These are phyloP conservation scores for Micropterix aruncella DNA, from an alignment of 2,888 invertebrate genomes.

Conservation along the genomic window DNA sequence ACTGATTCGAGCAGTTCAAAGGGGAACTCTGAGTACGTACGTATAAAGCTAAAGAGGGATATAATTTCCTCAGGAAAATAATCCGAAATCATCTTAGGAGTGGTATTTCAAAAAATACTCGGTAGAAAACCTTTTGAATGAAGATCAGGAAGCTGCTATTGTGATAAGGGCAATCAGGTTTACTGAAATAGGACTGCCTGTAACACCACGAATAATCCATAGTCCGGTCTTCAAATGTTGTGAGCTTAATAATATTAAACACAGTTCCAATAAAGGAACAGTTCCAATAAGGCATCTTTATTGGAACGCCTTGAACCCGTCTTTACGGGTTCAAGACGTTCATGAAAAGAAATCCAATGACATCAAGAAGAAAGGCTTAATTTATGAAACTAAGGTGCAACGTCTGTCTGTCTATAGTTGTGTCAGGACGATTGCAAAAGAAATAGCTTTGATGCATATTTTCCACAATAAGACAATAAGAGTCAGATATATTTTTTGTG, in stretches of 20 bases:
- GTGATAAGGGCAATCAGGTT: constrained; percentile 11
- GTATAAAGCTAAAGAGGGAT: constrained; percentile 12
- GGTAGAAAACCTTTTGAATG: constrained; percentile 13
- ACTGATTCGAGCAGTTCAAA: constrained; percentile 12
- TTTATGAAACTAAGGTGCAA: constrained; percentile 15
- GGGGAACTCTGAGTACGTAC: constrained; percentile 8
- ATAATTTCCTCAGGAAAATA: constrained; percentile 14
- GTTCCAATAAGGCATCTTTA: too few relatives aligned
- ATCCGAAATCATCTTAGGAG: constrained; percentile 13
- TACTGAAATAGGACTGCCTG: constrained; percentile 7
- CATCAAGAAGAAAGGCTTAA: constrained; percentile 13
- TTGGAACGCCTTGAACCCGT: too few relatives aligned
- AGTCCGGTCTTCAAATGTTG: constrained; percentile 13
- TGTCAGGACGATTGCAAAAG: too few relatives aligned
- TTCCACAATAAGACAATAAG: too few relatives aligned
- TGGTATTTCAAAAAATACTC: constrained; percentile 11
- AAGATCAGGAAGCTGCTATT: constrained; percentile 13
- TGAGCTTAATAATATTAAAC: constrained; percentile 13
- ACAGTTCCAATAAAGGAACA: constrained; percentile 10
- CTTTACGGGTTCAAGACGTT: constrained; percentile 14
- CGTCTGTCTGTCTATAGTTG: too few relatives aligned
- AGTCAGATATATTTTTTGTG: too few relatives aligned
- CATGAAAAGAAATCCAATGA: constrained; percentile 12
- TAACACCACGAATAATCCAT: constrained; percentile 10
- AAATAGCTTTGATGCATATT: too few relatives aligned